Conservation (phyloP, 2,888 invertebrate species). For the Tiliacea aurago region DNA sequence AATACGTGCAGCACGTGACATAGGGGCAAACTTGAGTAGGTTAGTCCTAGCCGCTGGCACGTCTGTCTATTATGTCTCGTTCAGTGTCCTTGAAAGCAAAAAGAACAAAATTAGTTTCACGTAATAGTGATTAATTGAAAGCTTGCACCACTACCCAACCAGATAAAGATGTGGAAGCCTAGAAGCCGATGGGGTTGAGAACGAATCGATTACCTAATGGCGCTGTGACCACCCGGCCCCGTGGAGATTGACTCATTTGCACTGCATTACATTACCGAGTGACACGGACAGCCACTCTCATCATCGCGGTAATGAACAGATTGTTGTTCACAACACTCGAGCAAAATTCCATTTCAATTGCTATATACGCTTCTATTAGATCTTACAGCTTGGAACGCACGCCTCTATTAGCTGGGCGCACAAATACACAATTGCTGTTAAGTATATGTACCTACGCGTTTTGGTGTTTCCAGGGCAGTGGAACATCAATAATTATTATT, state of each 20-base stretch:
- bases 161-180: slow-evolving; percentile 72
- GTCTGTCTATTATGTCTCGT: no score
- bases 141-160: slow-evolving; percentile 71
- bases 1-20: no score
- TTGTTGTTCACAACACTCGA: slow-evolving; percentile 76
- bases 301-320: slow-evolving; percentile 85
- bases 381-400: slow-evolving; percentile 47
- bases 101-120: slow-evolving; percentile 3
- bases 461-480: slow-evolving; percentile 35
- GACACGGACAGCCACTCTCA: slow-evolving; percentile 89
- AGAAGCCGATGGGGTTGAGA: slow-evolving; percentile 75
- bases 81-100: no score
- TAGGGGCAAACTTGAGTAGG: no score
- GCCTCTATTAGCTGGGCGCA: slow-evolving; percentile 31
- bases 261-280: slow-evolving; percentile 90
- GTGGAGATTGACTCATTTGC: slow-evolving; percentile 90
- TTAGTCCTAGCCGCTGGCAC: no score
- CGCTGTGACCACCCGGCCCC: slow-evolving; percentile 83
- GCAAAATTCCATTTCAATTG: slow-evolving; percentile 70
- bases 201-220: slow-evolving; percentile 89
- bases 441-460: slow-evolving; percentile 2
- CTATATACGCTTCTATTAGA: slow-evolving; percentile 58
- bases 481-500: slow-evolving; percentile 39
- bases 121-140: slow-evolving; percentile 70
- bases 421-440: slow-evolving; percentile 30